These are phyloP conservation scores for Holotrichia oblita DNA, from an alignment of 1,140 invertebrate genomes.

Conservation along the genomic window DNA sequence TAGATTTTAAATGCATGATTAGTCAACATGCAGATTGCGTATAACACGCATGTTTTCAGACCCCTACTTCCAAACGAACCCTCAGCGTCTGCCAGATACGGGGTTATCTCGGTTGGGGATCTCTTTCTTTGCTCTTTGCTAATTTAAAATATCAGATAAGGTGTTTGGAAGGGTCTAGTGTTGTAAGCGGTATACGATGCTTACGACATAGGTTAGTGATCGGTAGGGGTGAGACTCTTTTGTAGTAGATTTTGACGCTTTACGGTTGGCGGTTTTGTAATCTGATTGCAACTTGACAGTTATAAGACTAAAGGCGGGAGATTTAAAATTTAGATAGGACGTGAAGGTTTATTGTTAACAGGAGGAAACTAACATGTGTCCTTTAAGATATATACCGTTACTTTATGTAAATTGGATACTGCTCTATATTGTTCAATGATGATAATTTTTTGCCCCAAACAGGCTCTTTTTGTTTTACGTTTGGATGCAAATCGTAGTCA, in stretches of 20 bases:
- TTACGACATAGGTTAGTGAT: background rate
- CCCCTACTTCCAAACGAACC: background rate
- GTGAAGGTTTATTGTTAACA: background rate
- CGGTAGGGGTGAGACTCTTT: background rate
- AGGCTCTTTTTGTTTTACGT: too few species aligned
- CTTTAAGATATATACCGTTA: too few species aligned
- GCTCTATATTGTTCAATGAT: too few species aligned
- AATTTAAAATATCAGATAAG: conserved; percentile 13
- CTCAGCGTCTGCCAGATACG: background rate
- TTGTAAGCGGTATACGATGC: background rate
- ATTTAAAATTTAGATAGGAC: background rate
- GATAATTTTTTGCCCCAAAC: too few species aligned
- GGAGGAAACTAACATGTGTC: too few species aligned
- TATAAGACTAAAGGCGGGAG: background rate
- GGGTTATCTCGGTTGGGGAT: background rate
- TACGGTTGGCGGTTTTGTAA: background rate
- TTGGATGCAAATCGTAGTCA: too few species aligned
- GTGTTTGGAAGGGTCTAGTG: background rate
- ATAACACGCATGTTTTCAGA: background rate
- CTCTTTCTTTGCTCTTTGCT: background rate
- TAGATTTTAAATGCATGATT: background rate
- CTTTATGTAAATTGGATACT: too few species aligned
- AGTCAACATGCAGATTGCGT: conserved; percentile 6
- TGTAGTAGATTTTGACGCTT: background rate
- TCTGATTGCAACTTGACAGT: background rate